Base-by-base conservation (phyloP, 2,113 vertebrate genomes). In the Xiphias gladius region DNA sequence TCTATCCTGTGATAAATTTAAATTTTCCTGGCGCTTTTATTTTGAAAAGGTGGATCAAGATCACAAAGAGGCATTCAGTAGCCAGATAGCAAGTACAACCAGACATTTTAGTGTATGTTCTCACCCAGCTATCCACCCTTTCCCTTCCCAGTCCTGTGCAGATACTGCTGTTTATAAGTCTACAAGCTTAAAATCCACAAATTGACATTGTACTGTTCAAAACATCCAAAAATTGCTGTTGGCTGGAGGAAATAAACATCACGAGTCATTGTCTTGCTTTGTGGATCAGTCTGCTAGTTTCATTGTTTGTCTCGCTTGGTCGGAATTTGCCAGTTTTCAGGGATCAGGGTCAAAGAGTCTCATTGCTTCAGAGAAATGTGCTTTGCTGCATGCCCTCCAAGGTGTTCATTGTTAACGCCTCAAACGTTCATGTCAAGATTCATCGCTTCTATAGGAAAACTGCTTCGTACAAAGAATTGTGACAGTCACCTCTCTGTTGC, bases 211-310 rank as follows among this genome's bases (percentile, higher is more conserved):
- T 55, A 37, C 35, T 13, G 41, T 57, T 85, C 69, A 84, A 83
- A 92, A 87, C 87, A 80, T 66, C 65, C 76, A 76, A 64, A 85
- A 80, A 88, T 77, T 86, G 83, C 69, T 65, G 64, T 79, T 70
- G 71, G 86, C 84, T 79, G 55, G 12, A 48, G 83, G 76, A 87
- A 88, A 84, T 70, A 83, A 87, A 78, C 63, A 78, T 92, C 82
- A 76, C 54, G 46, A 83, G 82, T 76, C 74, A 80, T 87, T 87
- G 66, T 90, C 70, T 89, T 77, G 81, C 83, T 86, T 73, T 79
- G 83, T 79, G 57, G 72, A 85, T 86, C 74, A 73, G 63, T 68
- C 37, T 43, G 28, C 66, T 50, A 30, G 46, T 68, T 55, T 82
- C 57, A 59, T 67, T 88, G 72, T 83, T 66, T 75, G 69, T 83